Evolutionary conservation across 2,797 vertebrate genomes (phyloP), one percentile per base, ranked within the genome.

Genomic region (Sitta carolinensis): DNA sequence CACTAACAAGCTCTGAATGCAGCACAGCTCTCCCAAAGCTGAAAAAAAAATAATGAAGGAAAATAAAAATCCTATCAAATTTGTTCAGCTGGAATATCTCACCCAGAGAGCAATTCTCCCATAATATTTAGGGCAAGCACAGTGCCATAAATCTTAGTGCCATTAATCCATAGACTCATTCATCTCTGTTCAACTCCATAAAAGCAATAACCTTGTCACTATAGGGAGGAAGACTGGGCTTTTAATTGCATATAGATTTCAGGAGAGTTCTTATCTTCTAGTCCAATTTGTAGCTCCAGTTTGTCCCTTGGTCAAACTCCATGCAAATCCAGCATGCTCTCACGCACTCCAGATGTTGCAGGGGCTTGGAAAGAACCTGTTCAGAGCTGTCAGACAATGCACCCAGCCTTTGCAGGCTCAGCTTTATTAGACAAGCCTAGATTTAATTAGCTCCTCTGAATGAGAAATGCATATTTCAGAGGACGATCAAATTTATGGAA

Each of bases 161-260:
- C 92, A 92, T 96, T 97, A 96, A 97, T 92, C 94, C 69, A 5
- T 66, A 79, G 94, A 29, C 83, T 97, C 96, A 96, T 97, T 96
- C 96, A 96, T 97, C 95, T 97, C 95, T 96, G 94, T 72, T 97
- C 94, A 93, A 86, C 95, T 91, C 69, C 74, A 96, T 95, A 95
- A 97, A 96, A 96, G 97, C 95, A 97, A 95, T 97, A 97, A 96
- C 96, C 96, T 96, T 96, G 97, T 97, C 94, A 85, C 94, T 87
- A 84, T 77, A 86, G 93, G 84, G 86, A 94, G 85, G 93, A 89
- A 95, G 95, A 96, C 86, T 94, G 92, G 93, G 85, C 96, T 96
- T 97, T 97, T 97, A 97, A 97, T 97, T 97, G 94, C 94, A 91
- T 94, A 96, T 90, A 94, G 94, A 96, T 97, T 97, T 91, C 95